Percentiles rank a stretch among this genome's conserved stretches.
Conservation (phyloP, 2,797 vertebrate genomes). For the Allobates femoralis region DNA sequence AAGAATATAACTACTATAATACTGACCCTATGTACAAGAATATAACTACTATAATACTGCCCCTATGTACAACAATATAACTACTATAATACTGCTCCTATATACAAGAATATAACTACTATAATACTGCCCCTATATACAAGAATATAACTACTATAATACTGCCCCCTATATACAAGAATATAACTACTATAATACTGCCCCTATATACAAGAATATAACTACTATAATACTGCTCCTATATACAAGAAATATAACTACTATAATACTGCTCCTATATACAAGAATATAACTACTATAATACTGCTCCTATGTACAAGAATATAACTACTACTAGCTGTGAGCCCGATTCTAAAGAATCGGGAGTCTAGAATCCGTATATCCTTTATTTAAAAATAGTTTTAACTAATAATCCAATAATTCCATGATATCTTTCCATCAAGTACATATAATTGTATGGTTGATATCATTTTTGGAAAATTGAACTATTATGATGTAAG, state of each 20-base stretch:
- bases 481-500: no score
- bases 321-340: not conserved
- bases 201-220: not conserved
- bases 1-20: no score
- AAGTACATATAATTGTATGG: no score
- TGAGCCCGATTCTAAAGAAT: no score
- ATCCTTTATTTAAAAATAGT: no score
- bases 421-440: no score
- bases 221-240: not conserved
- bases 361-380: no score
- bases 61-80: slow-evolving; percentile 3
- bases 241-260: slow-evolving; percentile 6
- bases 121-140: slow-evolving; percentile 4
- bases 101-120: not conserved
- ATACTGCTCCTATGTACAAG: not conserved
- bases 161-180: not conserved
- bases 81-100: slow-evolving; percentile 8
- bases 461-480: no score
- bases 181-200: slow-evolving; percentile 12
- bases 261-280: slow-evolving; percentile 1
- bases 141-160: not conserved
- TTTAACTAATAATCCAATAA: no score
- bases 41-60: slow-evolving; percentile 9
- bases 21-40: not conserved
- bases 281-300: slow-evolving; percentile 7